These are phyloP conservation scores for Pampus argenteus DNA, from an alignment of 2,797 vertebrate species.

Conservation along the genomic window DNA sequence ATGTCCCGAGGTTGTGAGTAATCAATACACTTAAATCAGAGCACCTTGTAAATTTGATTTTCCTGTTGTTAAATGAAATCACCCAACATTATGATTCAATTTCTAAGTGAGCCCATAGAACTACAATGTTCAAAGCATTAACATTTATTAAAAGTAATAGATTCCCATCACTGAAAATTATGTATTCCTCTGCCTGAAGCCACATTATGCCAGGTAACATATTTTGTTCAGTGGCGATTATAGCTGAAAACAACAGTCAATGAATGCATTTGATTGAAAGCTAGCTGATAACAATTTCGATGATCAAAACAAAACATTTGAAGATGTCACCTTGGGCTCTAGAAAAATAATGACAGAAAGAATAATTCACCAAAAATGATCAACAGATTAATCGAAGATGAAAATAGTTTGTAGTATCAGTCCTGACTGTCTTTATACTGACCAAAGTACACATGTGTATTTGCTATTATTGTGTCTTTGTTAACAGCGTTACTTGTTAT, in stretches of 20 bases:
- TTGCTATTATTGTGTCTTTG: not conserved
- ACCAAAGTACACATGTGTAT: too few relatives aligned
- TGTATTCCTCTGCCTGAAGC: not conserved
- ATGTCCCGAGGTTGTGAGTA: not conserved
- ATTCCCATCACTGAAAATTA: slow-evolving; percentile 1
- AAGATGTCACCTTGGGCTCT: not conserved
- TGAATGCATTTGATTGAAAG: not conserved
- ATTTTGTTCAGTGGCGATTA: not conserved
- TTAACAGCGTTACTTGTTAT: not conserved
- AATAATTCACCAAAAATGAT: not conserved
- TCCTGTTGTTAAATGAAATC: slow-evolving; percentile 29
- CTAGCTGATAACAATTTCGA: not conserved
- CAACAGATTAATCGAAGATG: too few relatives aligned
- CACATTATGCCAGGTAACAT: not conserved
- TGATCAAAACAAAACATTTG: not conserved
- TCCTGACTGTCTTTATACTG: too few relatives aligned
- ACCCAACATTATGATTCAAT: slow-evolving; percentile 9
- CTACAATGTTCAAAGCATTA: not conserved
- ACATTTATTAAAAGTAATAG: slow-evolving; percentile 6
- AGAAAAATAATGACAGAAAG: too few relatives aligned
- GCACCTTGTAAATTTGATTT: slow-evolving; percentile 19
- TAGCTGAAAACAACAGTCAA: not conserved
- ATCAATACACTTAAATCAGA: slow-evolving; percentile 9
- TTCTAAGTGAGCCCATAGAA: slow-evolving; percentile 27
- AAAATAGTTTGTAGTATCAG: too few relatives aligned